Evolutionary conservation across 2,113 vertebrate species (phyloP).

Genomic region (Xyliphius kryptos): DNA sequence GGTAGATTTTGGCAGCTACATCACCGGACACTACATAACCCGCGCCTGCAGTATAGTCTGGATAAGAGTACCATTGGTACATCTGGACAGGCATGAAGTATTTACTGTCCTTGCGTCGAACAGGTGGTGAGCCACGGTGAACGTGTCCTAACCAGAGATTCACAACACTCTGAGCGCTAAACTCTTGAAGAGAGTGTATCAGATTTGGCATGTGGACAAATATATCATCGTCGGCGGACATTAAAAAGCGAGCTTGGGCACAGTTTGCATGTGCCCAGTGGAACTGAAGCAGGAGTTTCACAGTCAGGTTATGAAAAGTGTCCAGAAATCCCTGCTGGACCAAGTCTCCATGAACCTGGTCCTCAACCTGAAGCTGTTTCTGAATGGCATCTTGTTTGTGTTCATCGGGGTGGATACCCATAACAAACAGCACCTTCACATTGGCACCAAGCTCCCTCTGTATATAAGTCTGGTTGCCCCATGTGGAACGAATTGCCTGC

Average conservation of each 20-base stretch:
- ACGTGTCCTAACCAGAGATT: constrained; percentile 87
- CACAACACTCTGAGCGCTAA: constrained; percentile 59
- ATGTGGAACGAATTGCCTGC: constrained; percentile 76
- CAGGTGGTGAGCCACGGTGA: constrained; percentile 76
- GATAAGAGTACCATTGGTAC: constrained; percentile 86
- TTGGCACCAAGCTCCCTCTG: constrained; percentile 61
- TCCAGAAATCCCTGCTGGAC: constrained; percentile 87
- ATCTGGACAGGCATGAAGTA: constrained; percentile 80
- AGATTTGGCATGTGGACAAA: constrained; percentile 91
- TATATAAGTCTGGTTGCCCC: constrained; percentile 79
- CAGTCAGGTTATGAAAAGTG: constrained; percentile 90
- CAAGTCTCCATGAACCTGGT: constrained; percentile 66
- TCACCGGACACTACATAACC: constrained; percentile 83
- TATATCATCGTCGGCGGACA: constrained; percentile 88
- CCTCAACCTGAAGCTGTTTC: constrained; percentile 66
- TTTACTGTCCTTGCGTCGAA: constrained; percentile 78
- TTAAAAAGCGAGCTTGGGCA: constrained; percentile 80
- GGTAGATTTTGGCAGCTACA: constrained; percentile 79
- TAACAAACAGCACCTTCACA: constrained; percentile 78
- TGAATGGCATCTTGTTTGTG: constrained; percentile 49
- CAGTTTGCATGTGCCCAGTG: constrained; percentile 80
- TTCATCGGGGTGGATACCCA: constrained; percentile 59
- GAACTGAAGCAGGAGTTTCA: constrained; percentile 85
- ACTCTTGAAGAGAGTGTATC: constrained; percentile 72
- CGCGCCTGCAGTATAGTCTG: constrained; percentile 87